Evolutionary conservation across 2,888 invertebrate genomes (phyloP).

Genomic region (Malthinus flaveolus): DNA sequence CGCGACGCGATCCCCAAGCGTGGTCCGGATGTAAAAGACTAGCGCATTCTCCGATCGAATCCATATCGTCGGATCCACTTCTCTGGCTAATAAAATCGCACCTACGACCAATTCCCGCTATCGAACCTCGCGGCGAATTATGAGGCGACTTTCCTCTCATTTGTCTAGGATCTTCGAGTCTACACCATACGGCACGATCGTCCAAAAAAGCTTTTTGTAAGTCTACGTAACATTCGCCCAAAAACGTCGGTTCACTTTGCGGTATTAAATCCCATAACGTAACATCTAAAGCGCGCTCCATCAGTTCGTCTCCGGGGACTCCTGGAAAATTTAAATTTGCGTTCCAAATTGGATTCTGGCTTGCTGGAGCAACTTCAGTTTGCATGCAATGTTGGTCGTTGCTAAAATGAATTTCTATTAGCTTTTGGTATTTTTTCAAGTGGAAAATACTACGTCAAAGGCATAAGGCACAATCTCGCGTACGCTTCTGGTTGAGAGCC

Average conservation of each 20-base stretch:
- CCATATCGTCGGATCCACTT: slow-evolving; percentile 74
- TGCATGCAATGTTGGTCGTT: slow-evolving; percentile 76
- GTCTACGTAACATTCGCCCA: slow-evolving; percentile 81
- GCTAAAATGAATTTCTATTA: slow-evolving; percentile 53
- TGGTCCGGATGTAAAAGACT: slow-evolving; percentile 84
- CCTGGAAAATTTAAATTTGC: slow-evolving; percentile 83
- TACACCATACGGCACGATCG: slow-evolving; percentile 89
- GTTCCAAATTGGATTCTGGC: slow-evolving; percentile 91
- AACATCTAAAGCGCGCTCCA: slow-evolving; percentile 80
- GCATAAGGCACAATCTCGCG: slow-evolving; percentile 78
- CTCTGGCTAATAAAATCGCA: slow-evolving; percentile 76
- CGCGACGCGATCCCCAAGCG: slow-evolving; percentile 79
- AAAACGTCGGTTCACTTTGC: slow-evolving; percentile 78
- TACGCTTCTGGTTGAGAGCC: slow-evolving; percentile 82
- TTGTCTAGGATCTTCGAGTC: slow-evolving; percentile 77
- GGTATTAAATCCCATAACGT: slow-evolving; percentile 88
- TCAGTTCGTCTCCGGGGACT: slow-evolving; percentile 76
- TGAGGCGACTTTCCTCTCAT: slow-evolving; percentile 75
- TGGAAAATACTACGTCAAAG: slow-evolving; percentile 75
- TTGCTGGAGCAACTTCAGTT: slow-evolving; percentile 84
- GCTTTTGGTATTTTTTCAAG: background rate
- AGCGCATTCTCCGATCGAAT: slow-evolving; percentile 74
- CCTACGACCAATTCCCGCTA: slow-evolving; percentile 67
- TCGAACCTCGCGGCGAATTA: slow-evolving; percentile 78
- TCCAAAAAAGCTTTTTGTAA: slow-evolving; percentile 83